Percentiles rank a stretch among this genome's conserved stretches.
Conservation (phyloP, 2,113 vertebrate species). For the Coturnix japonica region DNA sequence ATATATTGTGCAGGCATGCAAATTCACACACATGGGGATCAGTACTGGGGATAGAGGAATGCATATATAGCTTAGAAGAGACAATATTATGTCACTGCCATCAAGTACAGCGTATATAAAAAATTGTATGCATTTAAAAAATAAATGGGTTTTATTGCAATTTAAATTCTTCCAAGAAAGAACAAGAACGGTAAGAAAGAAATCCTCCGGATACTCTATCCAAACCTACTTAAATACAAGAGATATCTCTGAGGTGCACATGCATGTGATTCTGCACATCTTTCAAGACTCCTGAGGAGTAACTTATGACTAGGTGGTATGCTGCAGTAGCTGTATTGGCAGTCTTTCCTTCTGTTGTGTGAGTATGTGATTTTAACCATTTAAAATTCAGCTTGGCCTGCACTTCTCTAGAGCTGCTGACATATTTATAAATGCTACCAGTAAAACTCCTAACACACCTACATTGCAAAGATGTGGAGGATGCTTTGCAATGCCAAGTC, state of each 20-base stretch:
- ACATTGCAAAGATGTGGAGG: not conserved
- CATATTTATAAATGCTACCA: not conserved
- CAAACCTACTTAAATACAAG: not conserved
- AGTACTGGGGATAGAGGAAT: not conserved
- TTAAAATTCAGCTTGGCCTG: not conserved
- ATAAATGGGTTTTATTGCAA: not conserved
- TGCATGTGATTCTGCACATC: not conserved
- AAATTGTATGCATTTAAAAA: not conserved
- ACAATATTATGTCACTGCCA: not conserved
- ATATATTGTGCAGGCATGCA: not conserved
- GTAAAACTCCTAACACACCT: not conserved
- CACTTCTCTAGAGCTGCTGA: not conserved
- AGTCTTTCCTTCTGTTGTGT: not conserved
- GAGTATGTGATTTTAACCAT: not conserved
- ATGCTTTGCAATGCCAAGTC: not conserved
- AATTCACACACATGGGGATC: not conserved
- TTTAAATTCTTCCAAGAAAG: not conserved
- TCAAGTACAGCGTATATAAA: not conserved
- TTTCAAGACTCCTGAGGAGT: not conserved
- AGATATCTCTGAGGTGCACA: not conserved
- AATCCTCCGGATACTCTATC: not conserved
- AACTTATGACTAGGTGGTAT: not conserved
- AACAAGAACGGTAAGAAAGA: not conserved
- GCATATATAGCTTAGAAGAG: not conserved
- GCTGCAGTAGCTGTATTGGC: not conserved